Evolutionary conservation across 2,797 vertebrate species (phyloP).

Genomic region (Hoplostethus atlanticus): DNA sequence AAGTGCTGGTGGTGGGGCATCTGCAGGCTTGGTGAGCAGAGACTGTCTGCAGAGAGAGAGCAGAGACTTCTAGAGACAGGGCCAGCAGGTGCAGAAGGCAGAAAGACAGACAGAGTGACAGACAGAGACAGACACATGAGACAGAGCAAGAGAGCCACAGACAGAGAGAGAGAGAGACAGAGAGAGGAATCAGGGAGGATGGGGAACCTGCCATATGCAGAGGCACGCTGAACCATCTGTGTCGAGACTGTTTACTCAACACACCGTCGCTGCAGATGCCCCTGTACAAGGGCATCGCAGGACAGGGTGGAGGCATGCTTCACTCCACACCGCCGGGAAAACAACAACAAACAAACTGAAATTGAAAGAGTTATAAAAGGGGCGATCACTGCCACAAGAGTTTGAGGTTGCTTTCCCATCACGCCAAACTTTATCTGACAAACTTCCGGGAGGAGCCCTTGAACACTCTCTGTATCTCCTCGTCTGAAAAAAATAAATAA

Average conservation of each 20-base stretch:
- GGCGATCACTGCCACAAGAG: no score
- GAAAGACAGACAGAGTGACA: conserved; percentile 47
- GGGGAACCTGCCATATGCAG: conserved; percentile 61
- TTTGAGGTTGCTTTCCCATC: no score
- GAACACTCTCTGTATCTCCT: no score
- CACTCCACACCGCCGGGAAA: conserved; percentile 2
- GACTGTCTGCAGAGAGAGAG: neutral
- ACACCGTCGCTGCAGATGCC: conserved; percentile 51
- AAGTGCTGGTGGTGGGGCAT: no score
- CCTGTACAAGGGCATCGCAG: conserved; percentile 51
- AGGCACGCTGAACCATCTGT: conserved; percentile 70
- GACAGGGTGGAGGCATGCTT: conserved; percentile 38
- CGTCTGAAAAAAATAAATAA: no score
- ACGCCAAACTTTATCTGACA: no score
- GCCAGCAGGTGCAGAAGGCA: conserved; percentile 51
- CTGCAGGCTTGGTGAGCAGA: neutral
- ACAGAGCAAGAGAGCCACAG: conserved; percentile 1
- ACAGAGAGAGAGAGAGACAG: neutral
- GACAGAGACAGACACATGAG: conserved; percentile 43
- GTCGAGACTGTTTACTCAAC: conserved; percentile 70
- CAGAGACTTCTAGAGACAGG: conserved; percentile 11
- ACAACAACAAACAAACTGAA: conserved; percentile 7
- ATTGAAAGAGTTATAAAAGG: conserved; percentile 5
- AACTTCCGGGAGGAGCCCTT: no score
- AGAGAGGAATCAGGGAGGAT: conserved; percentile 33